These are phyloP conservation scores for Hirundichthys speculiger DNA, from an alignment of 2,113 vertebrate genomes.

Conservation along the genomic window DNA sequence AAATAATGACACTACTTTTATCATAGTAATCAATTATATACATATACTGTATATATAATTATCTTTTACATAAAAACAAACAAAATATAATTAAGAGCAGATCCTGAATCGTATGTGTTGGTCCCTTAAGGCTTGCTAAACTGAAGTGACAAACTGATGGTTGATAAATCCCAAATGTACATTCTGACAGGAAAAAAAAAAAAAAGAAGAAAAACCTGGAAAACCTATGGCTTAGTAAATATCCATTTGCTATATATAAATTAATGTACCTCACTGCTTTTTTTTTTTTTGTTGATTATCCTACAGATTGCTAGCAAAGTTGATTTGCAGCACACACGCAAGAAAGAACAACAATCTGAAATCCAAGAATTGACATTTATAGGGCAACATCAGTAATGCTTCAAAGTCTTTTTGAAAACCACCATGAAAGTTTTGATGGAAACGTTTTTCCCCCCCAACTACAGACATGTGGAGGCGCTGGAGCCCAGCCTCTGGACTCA, in stretches of 20 bases:
- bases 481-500: conserved; percentile 29
- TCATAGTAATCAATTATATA: conserved; percentile 46
- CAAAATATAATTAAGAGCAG: conserved; percentile 40
- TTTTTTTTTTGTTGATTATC: conserved; percentile 46
- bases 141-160: conserved; percentile 47
- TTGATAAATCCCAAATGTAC: conserved; percentile 66
- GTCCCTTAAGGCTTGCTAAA: conserved; percentile 82
- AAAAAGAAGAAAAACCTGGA: too few species aligned
- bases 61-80: conserved; percentile 27
- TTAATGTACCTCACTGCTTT: conserved; percentile 64
- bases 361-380: conserved; percentile 45
- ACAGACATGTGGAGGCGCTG: conserved; percentile 33
- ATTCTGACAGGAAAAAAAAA: conserved; percentile 73
- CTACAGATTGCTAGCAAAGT: conserved; percentile 30
- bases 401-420: conserved; percentile 34
- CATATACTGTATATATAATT: conserved; percentile 39
- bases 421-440: neutral
- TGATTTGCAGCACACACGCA: conserved; percentile 9
- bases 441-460: neutral
- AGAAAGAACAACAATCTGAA: conserved; percentile 24
- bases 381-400: conserved; percentile 62
- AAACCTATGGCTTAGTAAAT: conserved; percentile 83
- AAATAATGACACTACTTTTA: conserved; percentile 45
- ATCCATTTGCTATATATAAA: conserved; percentile 77
- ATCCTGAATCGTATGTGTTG: conserved; percentile 69